Conservation (phyloP, 2,113 vertebrate genomes). For the Mastomys coucha region DNA sequence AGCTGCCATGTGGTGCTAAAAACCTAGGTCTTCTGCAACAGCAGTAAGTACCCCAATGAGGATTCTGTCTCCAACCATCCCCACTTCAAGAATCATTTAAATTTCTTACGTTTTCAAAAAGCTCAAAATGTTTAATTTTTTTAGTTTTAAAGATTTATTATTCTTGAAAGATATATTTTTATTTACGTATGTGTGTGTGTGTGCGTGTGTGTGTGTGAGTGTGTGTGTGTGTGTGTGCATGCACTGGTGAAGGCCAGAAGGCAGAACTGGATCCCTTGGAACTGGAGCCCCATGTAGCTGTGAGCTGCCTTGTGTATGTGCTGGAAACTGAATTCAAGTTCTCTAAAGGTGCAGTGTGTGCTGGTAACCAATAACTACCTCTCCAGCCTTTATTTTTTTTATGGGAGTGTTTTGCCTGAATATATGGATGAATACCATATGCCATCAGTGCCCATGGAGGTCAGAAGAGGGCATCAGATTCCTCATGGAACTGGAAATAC, state of each 20-base stretch:
- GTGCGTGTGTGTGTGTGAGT: too few species aligned
- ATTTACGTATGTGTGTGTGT: not conserved
- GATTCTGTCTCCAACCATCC: not conserved
- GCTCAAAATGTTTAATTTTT: not conserved
- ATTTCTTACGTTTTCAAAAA: not conserved
- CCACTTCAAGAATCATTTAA: not conserved
- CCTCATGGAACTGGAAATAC: too few species aligned
- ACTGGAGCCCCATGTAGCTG: not conserved
- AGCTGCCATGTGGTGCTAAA: not conserved
- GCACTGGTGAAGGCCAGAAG: too few species aligned
- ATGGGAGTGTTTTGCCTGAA: not conserved
- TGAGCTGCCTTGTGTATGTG: not conserved
- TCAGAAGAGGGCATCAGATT: not conserved
- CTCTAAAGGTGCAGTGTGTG: not conserved
- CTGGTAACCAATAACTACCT: not conserved
- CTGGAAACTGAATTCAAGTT: not conserved
- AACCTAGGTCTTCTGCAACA: not conserved
- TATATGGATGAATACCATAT: not conserved
- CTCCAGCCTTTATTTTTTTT: not conserved
- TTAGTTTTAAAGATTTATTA: not conserved
- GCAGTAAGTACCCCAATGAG: not conserved
- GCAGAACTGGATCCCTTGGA: not conserved
- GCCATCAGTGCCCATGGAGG: not conserved
- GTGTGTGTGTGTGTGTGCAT: too few species aligned
- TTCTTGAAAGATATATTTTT: not conserved